phyloP scores from a whole-genome alignment of 2,797 vertebrate species.

The Sorex maritimensis region DNA sequence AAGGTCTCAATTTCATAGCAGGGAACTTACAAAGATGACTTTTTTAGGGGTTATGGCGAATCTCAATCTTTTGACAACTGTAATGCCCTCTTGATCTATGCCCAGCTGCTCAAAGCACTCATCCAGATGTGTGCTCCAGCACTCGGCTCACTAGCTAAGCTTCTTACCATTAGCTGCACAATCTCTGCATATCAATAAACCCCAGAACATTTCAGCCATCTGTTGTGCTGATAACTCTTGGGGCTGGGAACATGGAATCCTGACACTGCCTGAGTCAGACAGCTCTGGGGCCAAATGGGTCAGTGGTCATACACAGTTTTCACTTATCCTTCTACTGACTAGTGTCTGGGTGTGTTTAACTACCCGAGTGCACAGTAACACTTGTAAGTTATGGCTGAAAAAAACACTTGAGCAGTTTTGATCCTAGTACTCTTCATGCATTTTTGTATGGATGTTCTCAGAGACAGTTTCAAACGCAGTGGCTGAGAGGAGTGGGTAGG shows the following conservation, averaged over 20 bases:
- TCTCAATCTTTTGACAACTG: constrained; percentile 51
- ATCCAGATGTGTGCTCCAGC: constrained; percentile 69
- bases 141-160: constrained; percentile 66
- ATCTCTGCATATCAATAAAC: constrained; percentile 75
- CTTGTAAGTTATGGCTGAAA: constrained; percentile 5
- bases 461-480: constrained; percentile 36
- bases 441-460: not conserved
- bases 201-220: constrained; percentile 69
- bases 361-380: not conserved
- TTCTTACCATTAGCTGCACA: constrained; percentile 68
- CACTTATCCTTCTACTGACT: not conserved
- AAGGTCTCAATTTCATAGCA: constrained; percentile 28
- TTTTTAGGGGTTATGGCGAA: constrained; percentile 37
- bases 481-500: not conserved
- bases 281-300: not conserved
- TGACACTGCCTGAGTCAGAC: not conserved
- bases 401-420: constrained; percentile 19
- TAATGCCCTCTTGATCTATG: constrained; percentile 69
- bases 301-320: constrained; percentile 13
- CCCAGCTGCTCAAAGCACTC: constrained; percentile 66
- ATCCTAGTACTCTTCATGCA: constrained; percentile 1
- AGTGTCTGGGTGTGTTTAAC: not conserved
- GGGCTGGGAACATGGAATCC: constrained; percentile 8
- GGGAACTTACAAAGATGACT: not conserved
- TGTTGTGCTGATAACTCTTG: constrained; percentile 54